Percentiles rank a stretch among this genome's conserved stretches.
These are phyloP conservation scores for Drosophila equinoxialis DNA, from an alignment of 1,140 invertebrate genomes.

Conservation along the genomic window DNA sequence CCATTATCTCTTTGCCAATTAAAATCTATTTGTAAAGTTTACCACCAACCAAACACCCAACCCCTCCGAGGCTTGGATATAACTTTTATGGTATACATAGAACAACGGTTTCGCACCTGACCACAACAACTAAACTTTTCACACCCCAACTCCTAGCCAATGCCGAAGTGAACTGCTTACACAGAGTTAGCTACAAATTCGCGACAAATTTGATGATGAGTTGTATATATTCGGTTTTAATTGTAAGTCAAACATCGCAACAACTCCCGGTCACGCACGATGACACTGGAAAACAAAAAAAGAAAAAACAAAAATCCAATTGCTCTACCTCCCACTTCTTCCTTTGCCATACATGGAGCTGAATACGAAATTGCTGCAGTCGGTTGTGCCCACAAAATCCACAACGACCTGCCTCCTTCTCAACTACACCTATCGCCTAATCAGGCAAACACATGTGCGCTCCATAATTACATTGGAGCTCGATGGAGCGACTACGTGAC, in stretches of 20 bases:
- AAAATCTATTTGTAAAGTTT: slow-evolving; percentile 31
- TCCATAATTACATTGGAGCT: slow-evolving; percentile 71
- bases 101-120: slow-evolving; percentile 50
- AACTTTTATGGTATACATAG: slow-evolving; percentile 19
- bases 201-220: slow-evolving; percentile 79
- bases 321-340: not conserved
- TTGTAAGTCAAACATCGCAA: slow-evolving; percentile 77
- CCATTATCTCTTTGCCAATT: slow-evolving; percentile 1
- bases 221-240: slow-evolving; percentile 62
- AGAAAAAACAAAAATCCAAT: slow-evolving; percentile 13
- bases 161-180: not conserved
- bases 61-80: not conserved
- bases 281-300: slow-evolving; percentile 7
- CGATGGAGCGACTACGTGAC: slow-evolving; percentile 54
- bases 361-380: slow-evolving; percentile 60
- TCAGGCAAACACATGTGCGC: slow-evolving; percentile 79
- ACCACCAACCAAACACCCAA: not conserved
- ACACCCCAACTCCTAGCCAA: not conserved
- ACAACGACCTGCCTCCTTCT: slow-evolving; percentile 28
- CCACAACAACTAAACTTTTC: slow-evolving; percentile 40
- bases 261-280: slow-evolving; percentile 71
- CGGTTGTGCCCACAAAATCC: slow-evolving; percentile 8
- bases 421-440: slow-evolving; percentile 60
- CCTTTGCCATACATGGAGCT: slow-evolving; percentile 28
- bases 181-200: slow-evolving; percentile 52